phyloP scores from a whole-genome alignment of 1,140 invertebrate species.

The Pentalonia nigronervosa region DNA sequence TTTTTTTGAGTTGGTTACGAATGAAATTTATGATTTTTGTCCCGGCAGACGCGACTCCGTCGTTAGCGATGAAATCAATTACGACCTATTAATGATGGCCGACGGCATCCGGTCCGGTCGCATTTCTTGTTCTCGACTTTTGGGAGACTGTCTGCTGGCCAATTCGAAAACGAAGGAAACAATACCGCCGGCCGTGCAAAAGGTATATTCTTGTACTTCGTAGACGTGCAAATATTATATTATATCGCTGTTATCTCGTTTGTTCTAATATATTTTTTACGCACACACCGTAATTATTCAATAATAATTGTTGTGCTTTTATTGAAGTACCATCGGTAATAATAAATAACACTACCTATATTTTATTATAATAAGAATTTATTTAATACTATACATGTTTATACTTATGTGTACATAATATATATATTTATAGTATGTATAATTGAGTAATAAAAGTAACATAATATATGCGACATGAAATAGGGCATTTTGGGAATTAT shows the following conservation, averaged over 20 bases:
- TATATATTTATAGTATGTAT: slow-evolving; percentile 23
- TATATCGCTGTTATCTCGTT: background rate
- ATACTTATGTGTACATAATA: background rate
- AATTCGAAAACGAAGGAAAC: slow-evolving; percentile 79
- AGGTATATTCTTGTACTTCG: slow-evolving; percentile 63
- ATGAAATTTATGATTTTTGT: slow-evolving; percentile 60
- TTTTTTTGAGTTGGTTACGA: slow-evolving; percentile 22
- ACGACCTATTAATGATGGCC: slow-evolving; percentile 86
- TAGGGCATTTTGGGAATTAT: slow-evolving; percentile 38
- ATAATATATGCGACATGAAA: background rate
- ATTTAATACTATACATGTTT: background rate
- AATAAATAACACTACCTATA: slow-evolving; percentile 22
- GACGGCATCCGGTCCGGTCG: slow-evolving; percentile 77
- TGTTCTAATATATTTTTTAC: background rate
- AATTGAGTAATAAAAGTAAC: slow-evolving; percentile 23
- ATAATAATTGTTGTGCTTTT: background rate
- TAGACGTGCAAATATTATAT: background rate
- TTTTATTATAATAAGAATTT: background rate
- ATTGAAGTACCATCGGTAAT: background rate
- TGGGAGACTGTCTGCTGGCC: slow-evolving; percentile 72
- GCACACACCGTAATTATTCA: background rate
- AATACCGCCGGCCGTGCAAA: slow-evolving; percentile 76
- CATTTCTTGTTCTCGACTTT: slow-evolving; percentile 76
- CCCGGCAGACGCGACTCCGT: slow-evolving; percentile 79
- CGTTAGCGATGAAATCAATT: slow-evolving; percentile 88